phyloP scores from a whole-genome alignment of 2,113 vertebrate genomes.

The Dromaius novaehollandiae region DNA sequence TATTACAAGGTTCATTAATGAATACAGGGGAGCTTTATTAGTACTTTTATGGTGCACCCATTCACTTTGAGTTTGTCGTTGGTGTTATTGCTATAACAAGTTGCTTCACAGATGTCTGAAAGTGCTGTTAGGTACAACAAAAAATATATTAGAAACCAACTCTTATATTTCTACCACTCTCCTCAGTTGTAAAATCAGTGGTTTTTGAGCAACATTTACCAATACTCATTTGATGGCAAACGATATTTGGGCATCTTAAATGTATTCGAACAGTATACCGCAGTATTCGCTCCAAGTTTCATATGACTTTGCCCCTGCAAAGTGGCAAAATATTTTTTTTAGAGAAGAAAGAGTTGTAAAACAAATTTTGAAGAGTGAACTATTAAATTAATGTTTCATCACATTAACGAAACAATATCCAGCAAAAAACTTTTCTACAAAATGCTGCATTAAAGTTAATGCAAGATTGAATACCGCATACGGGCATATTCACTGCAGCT shows the following conservation, averaged over 20 bases:
- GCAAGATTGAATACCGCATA: background rate
- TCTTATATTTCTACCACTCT: background rate
- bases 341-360: background rate
- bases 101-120: constrained; percentile 1
- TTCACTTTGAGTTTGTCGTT: background rate
- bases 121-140: background rate
- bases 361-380: background rate
- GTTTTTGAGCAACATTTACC: background rate
- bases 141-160: background rate
- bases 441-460: constrained; percentile 12
- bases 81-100: background rate
- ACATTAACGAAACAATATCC: background rate
- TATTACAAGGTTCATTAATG: constrained; percentile 65
- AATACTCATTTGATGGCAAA: background rate
- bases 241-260: background rate
- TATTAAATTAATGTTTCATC: constrained; percentile 25
- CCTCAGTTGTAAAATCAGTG: background rate
- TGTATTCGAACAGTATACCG: background rate
- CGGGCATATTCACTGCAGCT: background rate
- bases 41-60: background rate
- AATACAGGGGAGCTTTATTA: constrained; percentile 48
- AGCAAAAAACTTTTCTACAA: background rate
- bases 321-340: background rate
- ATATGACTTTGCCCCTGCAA: background rate
- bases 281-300: background rate